A percentile compares a stretch with the other conserved stretches of the same genome.
Conservation (phyloP, 2,888 invertebrate species). For the Nasonovia ribisnigri region DNA sequence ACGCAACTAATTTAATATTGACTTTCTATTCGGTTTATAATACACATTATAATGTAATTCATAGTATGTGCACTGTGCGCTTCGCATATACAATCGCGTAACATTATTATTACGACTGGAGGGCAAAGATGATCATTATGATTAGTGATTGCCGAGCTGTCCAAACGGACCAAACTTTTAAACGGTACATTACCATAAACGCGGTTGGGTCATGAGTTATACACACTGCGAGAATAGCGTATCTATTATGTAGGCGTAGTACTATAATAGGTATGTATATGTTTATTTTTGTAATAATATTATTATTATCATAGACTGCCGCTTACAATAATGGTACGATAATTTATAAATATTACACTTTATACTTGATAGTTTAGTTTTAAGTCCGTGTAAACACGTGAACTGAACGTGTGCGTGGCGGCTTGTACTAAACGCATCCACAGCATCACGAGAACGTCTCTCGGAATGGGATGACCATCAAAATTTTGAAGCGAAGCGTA, state of each 20-base stretch:
- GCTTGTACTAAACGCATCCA: constrained; percentile 48
- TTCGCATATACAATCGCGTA: not conserved
- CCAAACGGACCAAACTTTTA: not conserved
- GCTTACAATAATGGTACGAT: not conserved
- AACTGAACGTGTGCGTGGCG: constrained; percentile 37
- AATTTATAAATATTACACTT: not conserved
- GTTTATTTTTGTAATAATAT: not conserved
- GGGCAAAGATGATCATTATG: constrained; percentile 48
- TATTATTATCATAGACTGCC: not conserved
- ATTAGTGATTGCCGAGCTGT: not conserved
- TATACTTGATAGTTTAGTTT: constrained; percentile 48
- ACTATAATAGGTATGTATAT: not conserved
- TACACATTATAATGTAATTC: not conserved
- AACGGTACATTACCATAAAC: constrained; percentile 28
- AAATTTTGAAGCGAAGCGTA: constrained; percentile 8
- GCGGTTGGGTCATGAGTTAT: not conserved
- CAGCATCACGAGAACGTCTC: constrained; percentile 41
- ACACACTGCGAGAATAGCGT: not conserved
- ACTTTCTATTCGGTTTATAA: constrained; percentile 50
- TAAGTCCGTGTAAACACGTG: constrained; percentile 1
- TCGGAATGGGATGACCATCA: not conserved
- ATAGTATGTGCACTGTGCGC: not conserved
- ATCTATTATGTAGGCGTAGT: not conserved
- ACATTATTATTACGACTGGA: constrained; percentile 5
- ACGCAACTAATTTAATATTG: constrained; percentile 20